Percentiles rank a stretch among this genome's conserved stretches.
phyloP scores from a whole-genome alignment of 2,888 invertebrate genomes.

The Agriotes lineatus region DNA sequence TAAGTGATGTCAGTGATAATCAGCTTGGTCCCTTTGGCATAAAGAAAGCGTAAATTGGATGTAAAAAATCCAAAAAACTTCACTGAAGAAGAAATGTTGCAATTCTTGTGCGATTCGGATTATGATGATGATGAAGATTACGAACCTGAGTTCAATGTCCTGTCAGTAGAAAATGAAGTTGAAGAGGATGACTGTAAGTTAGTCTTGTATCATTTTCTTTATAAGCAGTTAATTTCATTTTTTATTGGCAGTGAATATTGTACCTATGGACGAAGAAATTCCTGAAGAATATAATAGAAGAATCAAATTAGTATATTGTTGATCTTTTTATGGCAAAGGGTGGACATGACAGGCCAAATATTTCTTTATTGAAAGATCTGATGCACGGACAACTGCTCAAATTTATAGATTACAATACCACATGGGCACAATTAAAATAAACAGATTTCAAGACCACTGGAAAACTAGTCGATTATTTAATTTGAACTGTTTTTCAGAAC shows the following conservation, averaged over 20 bases:
- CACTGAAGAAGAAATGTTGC: background rate
- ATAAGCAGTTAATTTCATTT: background rate
- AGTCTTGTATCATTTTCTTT: background rate
- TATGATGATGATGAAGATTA: too few species aligned
- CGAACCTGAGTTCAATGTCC: too few species aligned
- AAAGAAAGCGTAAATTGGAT: background rate
- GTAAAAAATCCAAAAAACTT: background rate
- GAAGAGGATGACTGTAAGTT: background rate
- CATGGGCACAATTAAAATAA: slow-evolving; percentile 43
- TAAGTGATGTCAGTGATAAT: too few species aligned
- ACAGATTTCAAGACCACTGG: slow-evolving; percentile 44
- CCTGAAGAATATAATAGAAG: too few species aligned
- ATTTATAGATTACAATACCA: slow-evolving; percentile 43
- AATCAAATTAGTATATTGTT: slow-evolving; percentile 27
- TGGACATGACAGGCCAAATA: slow-evolving; percentile 19
- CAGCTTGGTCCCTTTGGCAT: background rate
- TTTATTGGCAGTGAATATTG: background rate
- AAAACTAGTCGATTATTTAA: too few species aligned
- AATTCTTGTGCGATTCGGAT: background rate
- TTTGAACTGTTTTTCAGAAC: too few species aligned
- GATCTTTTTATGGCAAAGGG: slow-evolving; percentile 15
- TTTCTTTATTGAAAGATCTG: slow-evolving; percentile 31
- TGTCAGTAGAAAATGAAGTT: too few species aligned
- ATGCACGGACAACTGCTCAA: slow-evolving; percentile 33
- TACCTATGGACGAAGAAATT: too few species aligned